These are phyloP conservation scores for Coelopa frigida DNA, from an alignment of 1,140 invertebrate species.

Conservation along the genomic window DNA sequence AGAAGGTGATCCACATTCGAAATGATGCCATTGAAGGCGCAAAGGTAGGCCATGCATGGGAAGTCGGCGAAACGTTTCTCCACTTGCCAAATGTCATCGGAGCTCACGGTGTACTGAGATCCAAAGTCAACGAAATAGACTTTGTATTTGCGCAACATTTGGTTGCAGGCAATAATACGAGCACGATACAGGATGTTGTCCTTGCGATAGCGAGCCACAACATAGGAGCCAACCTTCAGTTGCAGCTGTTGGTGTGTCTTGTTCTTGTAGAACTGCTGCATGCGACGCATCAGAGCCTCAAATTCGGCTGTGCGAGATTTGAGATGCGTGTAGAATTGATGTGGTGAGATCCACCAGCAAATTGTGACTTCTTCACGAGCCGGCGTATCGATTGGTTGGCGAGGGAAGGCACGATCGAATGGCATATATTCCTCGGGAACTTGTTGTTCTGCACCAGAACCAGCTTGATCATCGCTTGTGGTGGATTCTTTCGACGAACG, in stretches of 20 bases:
- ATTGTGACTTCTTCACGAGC: conserved; percentile 46
- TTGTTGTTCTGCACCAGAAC: conserved; percentile 4
- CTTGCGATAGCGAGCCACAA: conserved; percentile 60
- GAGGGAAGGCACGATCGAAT: conserved; percentile 39
- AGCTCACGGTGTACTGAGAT: conserved; percentile 55
- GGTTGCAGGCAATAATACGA: conserved; percentile 50
- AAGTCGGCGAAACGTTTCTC: conserved; percentile 58
- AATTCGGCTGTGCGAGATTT: conserved; percentile 50
- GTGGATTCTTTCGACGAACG: conserved; percentile 23
- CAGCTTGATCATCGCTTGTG: conserved; percentile 19
- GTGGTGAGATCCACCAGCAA: conserved; percentile 59
- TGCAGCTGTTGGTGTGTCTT: conserved; percentile 45
- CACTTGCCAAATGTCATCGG: conserved; percentile 57
- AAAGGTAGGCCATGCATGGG: conserved; percentile 61
- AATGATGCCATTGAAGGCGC: conserved; percentile 53
- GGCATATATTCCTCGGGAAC: conserved; percentile 38
- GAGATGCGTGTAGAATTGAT: conserved; percentile 62
- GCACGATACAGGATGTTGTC: conserved; percentile 63
- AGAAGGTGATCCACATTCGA: conserved; percentile 49
- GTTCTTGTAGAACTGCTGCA: conserved; percentile 57
- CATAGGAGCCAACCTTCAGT: conserved; percentile 50
- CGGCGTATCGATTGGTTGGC: conserved; percentile 29
- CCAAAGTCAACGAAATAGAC: conserved; percentile 69
- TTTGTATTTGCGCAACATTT: conserved; percentile 49
- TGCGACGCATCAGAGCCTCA: conserved; percentile 58